These are phyloP conservation scores for Sialia sialis DNA, from an alignment of 2,113 vertebrate genomes.

Conservation along the genomic window DNA sequence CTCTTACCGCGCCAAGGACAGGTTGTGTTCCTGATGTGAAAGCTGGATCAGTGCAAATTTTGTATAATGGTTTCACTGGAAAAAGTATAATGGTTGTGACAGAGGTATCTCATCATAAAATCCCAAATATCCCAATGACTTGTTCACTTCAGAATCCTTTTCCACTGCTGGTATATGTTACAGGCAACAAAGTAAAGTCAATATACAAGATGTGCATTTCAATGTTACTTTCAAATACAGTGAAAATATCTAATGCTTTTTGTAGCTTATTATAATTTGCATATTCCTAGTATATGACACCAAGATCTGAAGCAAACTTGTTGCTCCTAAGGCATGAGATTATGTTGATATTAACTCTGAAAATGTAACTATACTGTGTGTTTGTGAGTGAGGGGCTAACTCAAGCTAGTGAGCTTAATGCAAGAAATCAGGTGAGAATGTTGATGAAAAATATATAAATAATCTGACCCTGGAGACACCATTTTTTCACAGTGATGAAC, in stretches of 20 bases:
- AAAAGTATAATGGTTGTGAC: not conserved
- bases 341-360: not conserved
- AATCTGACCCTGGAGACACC: not conserved
- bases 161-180: not conserved
- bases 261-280: not conserved
- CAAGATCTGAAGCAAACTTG: not conserved
- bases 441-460: not conserved
- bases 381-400: not conserved
- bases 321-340: not conserved
- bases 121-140: not conserved
- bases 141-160: not conserved
- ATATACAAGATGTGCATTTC: not conserved
- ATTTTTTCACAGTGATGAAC: not conserved
- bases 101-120: not conserved
- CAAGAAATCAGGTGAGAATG: not conserved
- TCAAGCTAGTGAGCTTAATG: not conserved
- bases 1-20: fast-evolving
- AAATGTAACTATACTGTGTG: not conserved
- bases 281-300: not conserved
- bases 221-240: not conserved
- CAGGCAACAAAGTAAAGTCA: not conserved
- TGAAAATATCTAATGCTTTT: not conserved
- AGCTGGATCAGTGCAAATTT: not conserved
- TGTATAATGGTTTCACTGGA: not conserved
- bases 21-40: fast-evolving